Evolutionary conservation across 1,140 invertebrate species (phyloP), one percentile per base, ranked within the genome.

Genomic region (Rhopalosiphum maidis): DNA sequence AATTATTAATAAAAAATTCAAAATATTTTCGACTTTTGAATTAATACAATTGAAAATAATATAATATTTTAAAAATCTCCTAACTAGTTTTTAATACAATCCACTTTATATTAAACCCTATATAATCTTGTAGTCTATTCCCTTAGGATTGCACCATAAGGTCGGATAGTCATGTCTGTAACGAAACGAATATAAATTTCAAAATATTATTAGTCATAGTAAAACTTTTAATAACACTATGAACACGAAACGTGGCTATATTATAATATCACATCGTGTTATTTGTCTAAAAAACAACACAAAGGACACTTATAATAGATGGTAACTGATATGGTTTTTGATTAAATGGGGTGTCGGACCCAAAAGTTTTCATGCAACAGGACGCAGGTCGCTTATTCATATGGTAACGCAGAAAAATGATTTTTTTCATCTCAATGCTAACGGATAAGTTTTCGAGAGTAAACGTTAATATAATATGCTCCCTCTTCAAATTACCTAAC

Each of bases 191-290:
- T 88, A 11, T 1, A 88, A 9, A 88, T 48, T n/a, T 86, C 15
- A 86, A 15, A 77, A 77, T 51, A 22, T 15, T n/a, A 46, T 48
- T 88, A 88, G 48, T 88, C 46, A 48, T 46, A 6, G 46, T n/a
- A 21, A 88, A 88, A 88, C 46, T 88, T 88, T 51, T 88, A 51
- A 88, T 41, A 30, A 46, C n/a, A 35, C 6, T 30, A 5, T 21
- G n/a, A 88, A 88, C 48, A 51, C 87, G 48, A 9, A 48, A 88
- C 30, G n/a, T 21, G 60, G n/a, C 15, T 18, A n/a, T 18, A 88
- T 48, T 30, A 86, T 88, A 88, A n/a, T 35, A 77, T 88, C 37
- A 88, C 43, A 90, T 60, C 22, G 18, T 60, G 11, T 77, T 90
- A 41, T 43, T 55, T 60, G 35, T 60, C 37, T 41, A 25, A 60